phyloP scores from a whole-genome alignment of 2,888 invertebrate genomes.

The Zygogramma bicolorata region DNA sequence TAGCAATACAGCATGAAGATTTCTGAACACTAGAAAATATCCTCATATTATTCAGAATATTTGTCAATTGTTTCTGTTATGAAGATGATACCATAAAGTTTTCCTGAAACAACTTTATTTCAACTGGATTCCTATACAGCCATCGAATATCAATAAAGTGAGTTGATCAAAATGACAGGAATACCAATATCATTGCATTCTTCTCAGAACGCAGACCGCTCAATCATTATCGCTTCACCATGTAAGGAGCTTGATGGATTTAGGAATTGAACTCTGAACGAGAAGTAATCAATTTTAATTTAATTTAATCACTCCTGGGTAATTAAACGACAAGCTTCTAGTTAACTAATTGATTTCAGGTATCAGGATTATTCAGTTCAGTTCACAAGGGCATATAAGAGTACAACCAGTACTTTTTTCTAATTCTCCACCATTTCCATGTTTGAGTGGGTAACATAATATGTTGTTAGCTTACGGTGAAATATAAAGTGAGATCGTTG shows the following conservation, averaged over 20 bases:
- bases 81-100: too few relatives aligned
- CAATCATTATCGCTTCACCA: constrained; percentile 30
- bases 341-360: constrained; percentile 37
- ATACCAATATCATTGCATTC: constrained; percentile 9
- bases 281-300: constrained; percentile 43
- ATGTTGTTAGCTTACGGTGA: background rate
- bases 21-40: too few relatives aligned
- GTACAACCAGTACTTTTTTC: background rate
- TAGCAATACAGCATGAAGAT: too few relatives aligned
- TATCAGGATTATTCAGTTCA: constrained; percentile 15
- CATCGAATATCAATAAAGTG: background rate
- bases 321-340: constrained; percentile 39
- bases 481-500: too few relatives aligned
- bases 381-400: constrained; percentile 1
- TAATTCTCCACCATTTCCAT: background rate
- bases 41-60: too few relatives aligned
- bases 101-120: background rate
- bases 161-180: background rate
- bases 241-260: constrained; percentile 35
- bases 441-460: background rate
- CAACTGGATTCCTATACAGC: background rate
- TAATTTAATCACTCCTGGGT: constrained; percentile 39
- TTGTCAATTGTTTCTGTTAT: too few relatives aligned
- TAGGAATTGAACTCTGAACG: constrained; percentile 39
- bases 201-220: constrained; percentile 22